phyloP scores from a whole-genome alignment of 2,797 vertebrate genomes.

The Borostomias antarcticus region DNA sequence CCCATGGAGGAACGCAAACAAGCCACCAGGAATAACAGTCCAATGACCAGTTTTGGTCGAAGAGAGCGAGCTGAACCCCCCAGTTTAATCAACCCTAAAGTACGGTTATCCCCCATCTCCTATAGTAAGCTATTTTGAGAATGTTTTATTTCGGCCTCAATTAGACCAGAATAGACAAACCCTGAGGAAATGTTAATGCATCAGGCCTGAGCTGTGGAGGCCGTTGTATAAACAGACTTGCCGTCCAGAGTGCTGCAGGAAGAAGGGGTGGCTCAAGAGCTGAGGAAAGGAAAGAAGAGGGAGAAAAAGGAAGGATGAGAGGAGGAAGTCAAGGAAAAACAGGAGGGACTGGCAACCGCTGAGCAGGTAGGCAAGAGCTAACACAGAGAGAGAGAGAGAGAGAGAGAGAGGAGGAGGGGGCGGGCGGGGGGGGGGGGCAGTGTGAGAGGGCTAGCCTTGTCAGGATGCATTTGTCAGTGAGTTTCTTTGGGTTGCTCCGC shows the following conservation, averaged over 20 bases:
- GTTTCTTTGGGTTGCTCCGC: constrained; percentile 43
- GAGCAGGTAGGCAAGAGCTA: too few relatives aligned
- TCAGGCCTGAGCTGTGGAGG: background rate
- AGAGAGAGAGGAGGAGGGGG: too few relatives aligned
- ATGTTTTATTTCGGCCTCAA: constrained; percentile 51
- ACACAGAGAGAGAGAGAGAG: background rate
- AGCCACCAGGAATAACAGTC: constrained; percentile 42
- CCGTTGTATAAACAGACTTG: background rate
- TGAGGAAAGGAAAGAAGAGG: constrained; percentile 16
- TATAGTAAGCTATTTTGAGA: constrained; percentile 54
- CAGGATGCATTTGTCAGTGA: constrained; percentile 44
- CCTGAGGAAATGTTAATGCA: too few relatives aligned
- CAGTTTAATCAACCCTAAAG: constrained; percentile 60
- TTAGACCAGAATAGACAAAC: constrained; percentile 43
- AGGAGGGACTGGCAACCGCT: too few relatives aligned
- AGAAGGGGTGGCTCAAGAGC: background rate
- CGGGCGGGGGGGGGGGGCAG: background rate
- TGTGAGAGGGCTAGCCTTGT: background rate
- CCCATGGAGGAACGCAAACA: constrained; percentile 16
- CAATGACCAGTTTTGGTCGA: constrained; percentile 69
- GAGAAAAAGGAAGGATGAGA: background rate
- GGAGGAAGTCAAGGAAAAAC: background rate
- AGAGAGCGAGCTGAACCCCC: constrained; percentile 46
- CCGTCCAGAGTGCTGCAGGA: background rate
- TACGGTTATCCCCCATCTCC: constrained; percentile 40